phyloP scores from a whole-genome alignment of 2,888 invertebrate species.

The Salticus scenicus region DNA sequence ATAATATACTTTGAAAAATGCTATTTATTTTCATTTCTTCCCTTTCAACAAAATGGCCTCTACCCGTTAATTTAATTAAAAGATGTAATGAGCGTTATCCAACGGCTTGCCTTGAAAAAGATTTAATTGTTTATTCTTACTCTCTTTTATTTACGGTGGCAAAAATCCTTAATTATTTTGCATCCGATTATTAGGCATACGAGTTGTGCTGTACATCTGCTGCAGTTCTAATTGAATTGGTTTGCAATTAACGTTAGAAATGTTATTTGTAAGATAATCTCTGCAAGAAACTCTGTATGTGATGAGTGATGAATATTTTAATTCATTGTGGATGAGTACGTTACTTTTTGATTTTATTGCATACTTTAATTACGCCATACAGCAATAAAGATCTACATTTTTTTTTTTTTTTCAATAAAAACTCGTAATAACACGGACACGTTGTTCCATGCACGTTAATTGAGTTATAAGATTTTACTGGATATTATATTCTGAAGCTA shows the following conservation, averaged over 20 bases:
- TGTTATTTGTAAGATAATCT: slow-evolving; percentile 60
- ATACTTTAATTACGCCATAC: neutral
- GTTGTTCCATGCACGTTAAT: too few relatives aligned
- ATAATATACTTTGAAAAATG: slow-evolving; percentile 42
- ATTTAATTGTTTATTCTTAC: neutral
- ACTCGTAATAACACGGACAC: too few relatives aligned
- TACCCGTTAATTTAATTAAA: slow-evolving; percentile 57
- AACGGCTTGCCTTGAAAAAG: slow-evolving; percentile 30
- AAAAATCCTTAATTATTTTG: slow-evolving; percentile 63
- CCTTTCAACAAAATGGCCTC: slow-evolving; percentile 23
- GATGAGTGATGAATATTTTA: slow-evolving; percentile 11
- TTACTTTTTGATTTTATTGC: neutral
- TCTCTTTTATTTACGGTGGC: neutral
- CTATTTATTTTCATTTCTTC: slow-evolving; percentile 27
- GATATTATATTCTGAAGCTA: too few relatives aligned
- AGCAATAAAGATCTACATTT: too few relatives aligned
- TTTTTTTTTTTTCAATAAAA: too few relatives aligned
- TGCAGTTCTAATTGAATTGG: slow-evolving; percentile 59
- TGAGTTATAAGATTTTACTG: too few relatives aligned
- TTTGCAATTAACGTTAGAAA: slow-evolving; percentile 50
- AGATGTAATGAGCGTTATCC: slow-evolving; percentile 44
- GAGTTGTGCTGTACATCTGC: too few relatives aligned
- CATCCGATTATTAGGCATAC: slow-evolving; percentile 23
- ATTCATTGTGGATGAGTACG: neutral
- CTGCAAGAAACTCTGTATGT: neutral